Evolutionary conservation across 1,140 invertebrate species (phyloP), one percentile per base, ranked within the genome.

Genomic region (Leptinotarsa texana): DNA sequence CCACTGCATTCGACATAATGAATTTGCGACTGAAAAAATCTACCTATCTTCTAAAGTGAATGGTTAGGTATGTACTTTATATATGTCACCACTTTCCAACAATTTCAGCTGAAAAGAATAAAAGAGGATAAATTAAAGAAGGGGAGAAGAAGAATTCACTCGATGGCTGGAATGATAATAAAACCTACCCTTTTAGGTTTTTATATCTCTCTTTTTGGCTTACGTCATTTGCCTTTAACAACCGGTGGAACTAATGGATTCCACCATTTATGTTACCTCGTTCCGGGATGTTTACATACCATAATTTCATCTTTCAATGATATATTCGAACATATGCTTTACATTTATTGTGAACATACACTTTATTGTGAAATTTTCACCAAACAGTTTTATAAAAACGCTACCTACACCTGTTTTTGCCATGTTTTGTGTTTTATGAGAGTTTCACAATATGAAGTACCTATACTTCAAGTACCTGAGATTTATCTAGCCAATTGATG

Each of bases 151-250:
- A 65, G 63, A 65, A 22, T 65, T 65, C 63, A 77, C 77, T 73
- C 78, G 74, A 79, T 77, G 75, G 72, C 71, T 63, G 75, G 76
- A 77, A 77, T 77, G 78, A 80, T 80, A 80, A 79, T 80, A 80
- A 80, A 80, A 80, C 72, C 79, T 70, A 76, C 77, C 77, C 79
- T 79, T 80, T 80, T 80, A 73, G 77, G 78, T 79, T 80, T 80
- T 79, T 80, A 79, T 80, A 79, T 78, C 71, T 77, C 72, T 77
- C 70, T 71, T 79, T 75, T 66, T 33, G 63, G 74, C 75, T 80
- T 79, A 80, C 78, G 80, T 82, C 80, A 82, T 82, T 82, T 82
- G 79, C 80, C 78, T 82, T 82, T 80, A 82, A 82, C 80, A 80
- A 82, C 80, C 79, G 63, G 78, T 74, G 79, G 79, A 82, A 79